Evolutionary conservation across 2,113 vertebrate genomes (phyloP), one percentile per base, ranked within the genome.

Genomic region (Oncorhynchus clarkii): DNA sequence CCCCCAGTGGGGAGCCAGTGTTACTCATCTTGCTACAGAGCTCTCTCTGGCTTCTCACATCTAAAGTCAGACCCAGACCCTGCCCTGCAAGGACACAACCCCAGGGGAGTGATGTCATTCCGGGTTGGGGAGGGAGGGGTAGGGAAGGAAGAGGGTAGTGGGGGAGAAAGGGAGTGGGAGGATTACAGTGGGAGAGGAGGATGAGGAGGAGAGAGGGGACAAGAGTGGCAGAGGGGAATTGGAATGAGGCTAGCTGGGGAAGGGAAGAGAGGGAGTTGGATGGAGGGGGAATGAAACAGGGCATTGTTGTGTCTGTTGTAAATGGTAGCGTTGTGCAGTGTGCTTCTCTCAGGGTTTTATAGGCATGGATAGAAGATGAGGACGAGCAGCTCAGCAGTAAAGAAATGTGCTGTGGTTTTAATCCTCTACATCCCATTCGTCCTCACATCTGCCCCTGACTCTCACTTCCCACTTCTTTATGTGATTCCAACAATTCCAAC

Each of bases 401-500:
- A 68, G 29, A 68, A 1, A 62, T 62, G 14, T 39, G 16, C 29
- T 68, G 27, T 68, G 27, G 34, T 70, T 70, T 70, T 48, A 48
- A 49, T 69, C 11, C 18, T 48, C 34, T 70, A 34, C 48, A 39
- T 70, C 67, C 31, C 18, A 20, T 16, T 20, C 31, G 24, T 14
- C 60, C 60, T 24, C 60, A 64, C 60, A 64, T 18, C 64, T 18
- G 6, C 29, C 6, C 29, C 67, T 34, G 31, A 34, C 27, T 34
- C 31, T 27, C 6, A 34, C 27, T 27, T 68, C 67, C 67, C 31
- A 18, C 29, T 13, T 13, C 68, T 51, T 45, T 49, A 24, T 18
- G 68, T 49, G n/a, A 67, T 67, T 67, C 71, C 69, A 72, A 75
- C 73, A 71, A n/a, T n/a, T n/a, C n/a, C n/a, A n/a, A n/a, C n/a